A percentile compares a stretch with the other conserved stretches of the same genome.
phyloP scores from a whole-genome alignment of 2,888 invertebrate genomes.

The Cosmia pyralina region DNA sequence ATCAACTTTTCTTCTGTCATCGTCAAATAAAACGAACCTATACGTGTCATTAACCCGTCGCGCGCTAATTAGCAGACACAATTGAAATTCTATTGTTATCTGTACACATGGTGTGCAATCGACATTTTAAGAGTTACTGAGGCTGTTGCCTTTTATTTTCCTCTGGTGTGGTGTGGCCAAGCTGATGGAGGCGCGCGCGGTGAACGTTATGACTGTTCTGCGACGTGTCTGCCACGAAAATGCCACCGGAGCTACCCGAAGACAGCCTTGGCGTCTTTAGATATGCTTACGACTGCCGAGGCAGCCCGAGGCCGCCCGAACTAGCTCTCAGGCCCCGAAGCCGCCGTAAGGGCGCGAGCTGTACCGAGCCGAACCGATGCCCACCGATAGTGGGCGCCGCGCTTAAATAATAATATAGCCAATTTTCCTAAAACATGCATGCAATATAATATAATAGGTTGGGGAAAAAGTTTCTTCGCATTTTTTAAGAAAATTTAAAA shows the following conservation, averaged over 20 bases:
- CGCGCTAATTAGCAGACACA: too few species aligned
- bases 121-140: not conserved
- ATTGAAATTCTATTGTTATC: too few species aligned
- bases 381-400: too few species aligned
- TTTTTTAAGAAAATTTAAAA: too few species aligned
- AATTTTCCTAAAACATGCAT: not conserved
- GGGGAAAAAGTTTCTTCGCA: too few species aligned
- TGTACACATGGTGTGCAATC: too few species aligned
- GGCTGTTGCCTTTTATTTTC: too few species aligned
- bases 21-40: not conserved
- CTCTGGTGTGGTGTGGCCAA: too few species aligned
- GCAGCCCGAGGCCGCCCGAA: not conserved
- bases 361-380: too few species aligned
- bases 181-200: not conserved
- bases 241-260: not conserved
- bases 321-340: not conserved
- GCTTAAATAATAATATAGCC: not conserved
- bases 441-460: too few species aligned
- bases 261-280: not conserved
- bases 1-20: not conserved
- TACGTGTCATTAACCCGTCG: too few species aligned
- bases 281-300: not conserved
- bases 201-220: not conserved
- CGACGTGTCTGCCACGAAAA: not conserved
- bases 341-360: too few species aligned